Base-by-base conservation (phyloP, 30 jellyfish, hydroid and myxozoan species). In the Aurelia aurita complex sp. Pacific region DNA sequence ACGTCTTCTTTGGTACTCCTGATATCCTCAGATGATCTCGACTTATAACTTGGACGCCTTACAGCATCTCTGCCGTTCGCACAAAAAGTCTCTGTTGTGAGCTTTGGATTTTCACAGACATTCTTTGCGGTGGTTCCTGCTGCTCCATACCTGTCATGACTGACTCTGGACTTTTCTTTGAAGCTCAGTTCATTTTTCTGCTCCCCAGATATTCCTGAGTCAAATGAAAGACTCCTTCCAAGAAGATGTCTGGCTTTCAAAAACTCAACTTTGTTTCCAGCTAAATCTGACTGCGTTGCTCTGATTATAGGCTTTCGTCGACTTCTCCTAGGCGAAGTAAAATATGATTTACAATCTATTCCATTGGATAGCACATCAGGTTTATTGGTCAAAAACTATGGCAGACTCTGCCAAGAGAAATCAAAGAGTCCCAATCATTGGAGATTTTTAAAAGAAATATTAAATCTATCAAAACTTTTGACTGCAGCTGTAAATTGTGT, bases 241-340 rank as follows among this genome's bases (percentile, higher is more conserved):
- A 66, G 70, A 29, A 46, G 63, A 64, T 69, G 19, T 10, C 82
- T 73, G 4, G 82, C 81, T 64, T 64, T 77, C 35, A 73, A 43
- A 43, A 84, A 84, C 35, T 84, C 82, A 59, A 84, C 78, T 50
- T 77, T 73, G 65, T 73, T 73, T 35, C 78, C 72, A 0, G 87
- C 17, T 77, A 10, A 42, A 10, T 73, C 77, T 11, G 73, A 68
- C 3, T 8, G 35, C 8, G 82, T n/a, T 10, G 38, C 36, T 64
- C 87, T 14, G 38, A 84, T 84, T 8, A 74, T 74, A 11, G 93
- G 85, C 73, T 84, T 84, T 43, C 93, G 80, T 15, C 93, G 75
- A 63, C 81, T 84, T 73, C 82, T 84, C 68, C 93, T 84, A 46
- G 57, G 57, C 14, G 14, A 8, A 46, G 12, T 46, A 46, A 46